Evolutionary conservation across 2,113 vertebrate genomes (phyloP).

Genomic region (Barnardius zonarius): DNA sequence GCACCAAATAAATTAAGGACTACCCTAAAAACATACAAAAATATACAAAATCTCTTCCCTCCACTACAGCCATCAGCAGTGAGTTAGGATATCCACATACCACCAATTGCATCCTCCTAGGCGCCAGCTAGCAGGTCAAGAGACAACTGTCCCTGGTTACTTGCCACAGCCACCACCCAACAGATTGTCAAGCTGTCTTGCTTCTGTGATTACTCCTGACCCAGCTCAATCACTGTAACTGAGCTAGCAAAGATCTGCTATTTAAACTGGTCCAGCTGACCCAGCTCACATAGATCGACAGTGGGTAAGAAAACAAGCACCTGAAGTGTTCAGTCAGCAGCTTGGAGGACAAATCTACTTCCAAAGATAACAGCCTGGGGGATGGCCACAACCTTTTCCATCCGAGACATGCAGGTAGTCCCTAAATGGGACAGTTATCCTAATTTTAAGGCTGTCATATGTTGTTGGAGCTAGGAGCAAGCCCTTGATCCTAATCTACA

Average conservation of each 20-base stretch:
- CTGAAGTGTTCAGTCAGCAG: background rate
- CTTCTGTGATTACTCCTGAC: accelerated
- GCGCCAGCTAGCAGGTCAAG: background rate
- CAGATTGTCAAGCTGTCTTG: background rate
- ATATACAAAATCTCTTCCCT: background rate
- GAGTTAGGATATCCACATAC: background rate
- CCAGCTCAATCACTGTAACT: accelerated
- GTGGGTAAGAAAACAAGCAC: background rate
- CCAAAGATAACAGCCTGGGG: background rate
- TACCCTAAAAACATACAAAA: background rate
- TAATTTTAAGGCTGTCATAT: background rate
- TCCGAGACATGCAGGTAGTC: background rate
- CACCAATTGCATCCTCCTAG: background rate
- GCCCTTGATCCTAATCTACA: background rate
- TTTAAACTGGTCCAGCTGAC: background rate
- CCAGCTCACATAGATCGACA: accelerated
- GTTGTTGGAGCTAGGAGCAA: background rate
- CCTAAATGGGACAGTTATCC: background rate
- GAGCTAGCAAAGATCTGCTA: background rate
- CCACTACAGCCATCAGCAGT: background rate
- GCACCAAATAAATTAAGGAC: background rate
- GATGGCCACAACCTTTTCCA: background rate
- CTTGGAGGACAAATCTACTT: background rate
- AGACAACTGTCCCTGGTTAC: background rate
- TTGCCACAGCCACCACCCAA: background rate